Evolutionary conservation across 2,888 invertebrate species (phyloP).

Genomic region (Cynaeus angustus): DNA sequence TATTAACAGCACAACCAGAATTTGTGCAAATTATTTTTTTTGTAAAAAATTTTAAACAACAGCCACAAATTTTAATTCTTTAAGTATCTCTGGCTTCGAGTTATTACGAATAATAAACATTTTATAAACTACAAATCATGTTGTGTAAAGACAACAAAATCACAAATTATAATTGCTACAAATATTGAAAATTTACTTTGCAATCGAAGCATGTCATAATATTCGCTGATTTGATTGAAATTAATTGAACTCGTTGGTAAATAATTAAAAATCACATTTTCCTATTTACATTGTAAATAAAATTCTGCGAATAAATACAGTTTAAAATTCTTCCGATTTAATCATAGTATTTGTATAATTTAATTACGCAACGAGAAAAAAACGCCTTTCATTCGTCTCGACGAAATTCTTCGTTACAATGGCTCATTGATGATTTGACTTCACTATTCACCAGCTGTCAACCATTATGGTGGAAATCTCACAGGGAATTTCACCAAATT

Average conservation of each 20-base stretch:
- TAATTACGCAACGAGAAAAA: slow-evolving; percentile 4
- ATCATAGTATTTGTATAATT: not conserved
- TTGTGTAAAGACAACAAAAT: too few relatives aligned
- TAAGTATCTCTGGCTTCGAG: too few relatives aligned
- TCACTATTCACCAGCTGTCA: slow-evolving; percentile 62
- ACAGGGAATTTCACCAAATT: slow-evolving; percentile 67
- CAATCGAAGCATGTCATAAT: too few relatives aligned
- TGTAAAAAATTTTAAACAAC: too few relatives aligned
- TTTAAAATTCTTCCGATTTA: not conserved
- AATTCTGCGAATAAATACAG: not conserved
- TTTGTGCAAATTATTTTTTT: too few relatives aligned
- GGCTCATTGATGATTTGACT: slow-evolving; percentile 59
- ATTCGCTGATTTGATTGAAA: not conserved
- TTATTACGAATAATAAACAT: too few relatives aligned
- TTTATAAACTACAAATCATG: too few relatives aligned
- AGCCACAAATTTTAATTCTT: too few relatives aligned
- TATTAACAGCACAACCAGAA: too few relatives aligned
- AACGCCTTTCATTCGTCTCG: slow-evolving; percentile 8
- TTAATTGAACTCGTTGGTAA: slow-evolving; percentile 3
- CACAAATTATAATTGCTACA: too few relatives aligned
- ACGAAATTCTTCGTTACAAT: slow-evolving; percentile 40
- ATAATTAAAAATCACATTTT: slow-evolving; percentile 4
- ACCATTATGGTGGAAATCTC: slow-evolving; percentile 59
- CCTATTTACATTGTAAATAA: slow-evolving; percentile 11
- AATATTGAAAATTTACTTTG: too few relatives aligned